These are phyloP conservation scores for Akabosia matsudoensis DNA, from an alignment of 1,140 invertebrate species.

Conservation along the genomic window DNA sequence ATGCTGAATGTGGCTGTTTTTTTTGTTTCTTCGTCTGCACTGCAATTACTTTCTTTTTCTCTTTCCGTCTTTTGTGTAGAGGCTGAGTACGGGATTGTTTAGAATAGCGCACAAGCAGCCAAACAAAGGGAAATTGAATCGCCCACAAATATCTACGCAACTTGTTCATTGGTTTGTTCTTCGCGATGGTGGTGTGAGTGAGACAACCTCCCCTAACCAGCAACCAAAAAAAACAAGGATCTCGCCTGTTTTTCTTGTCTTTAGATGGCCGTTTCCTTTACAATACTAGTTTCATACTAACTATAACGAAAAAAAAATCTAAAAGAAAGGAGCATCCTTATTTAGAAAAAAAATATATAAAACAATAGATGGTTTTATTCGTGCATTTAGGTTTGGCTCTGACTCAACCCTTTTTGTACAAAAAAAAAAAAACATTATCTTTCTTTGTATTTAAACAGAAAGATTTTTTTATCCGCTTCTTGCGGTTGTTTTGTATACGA, in stretches of 20 bases:
- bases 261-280: no score
- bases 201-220: background rate
- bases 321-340: background rate
- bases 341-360: background rate
- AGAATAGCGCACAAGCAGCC: conserved; percentile 5
- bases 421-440: no score
- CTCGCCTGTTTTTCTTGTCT: no score
- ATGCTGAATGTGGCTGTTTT: no score
- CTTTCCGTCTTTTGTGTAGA: background rate
- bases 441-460: no score
- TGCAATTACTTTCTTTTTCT: no score
- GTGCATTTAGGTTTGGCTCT: background rate
- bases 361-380: no score
- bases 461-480: no score
- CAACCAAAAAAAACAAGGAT: no score
- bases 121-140: conserved; percentile 8
- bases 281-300: no score
- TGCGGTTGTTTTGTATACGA: no score
- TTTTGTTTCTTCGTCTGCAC: no score
- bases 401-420: background rate
- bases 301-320: background rate
- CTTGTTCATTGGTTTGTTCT: conserved; percentile 22
- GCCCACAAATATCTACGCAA: conserved; percentile 15
- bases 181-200: background rate
- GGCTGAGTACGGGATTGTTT: conserved; percentile 6